A percentile compares a stretch with the other conserved stretches of the same genome.
Conservation (phyloP, 2,113 vertebrate species). For the Corynorhinus townsendii region DNA sequence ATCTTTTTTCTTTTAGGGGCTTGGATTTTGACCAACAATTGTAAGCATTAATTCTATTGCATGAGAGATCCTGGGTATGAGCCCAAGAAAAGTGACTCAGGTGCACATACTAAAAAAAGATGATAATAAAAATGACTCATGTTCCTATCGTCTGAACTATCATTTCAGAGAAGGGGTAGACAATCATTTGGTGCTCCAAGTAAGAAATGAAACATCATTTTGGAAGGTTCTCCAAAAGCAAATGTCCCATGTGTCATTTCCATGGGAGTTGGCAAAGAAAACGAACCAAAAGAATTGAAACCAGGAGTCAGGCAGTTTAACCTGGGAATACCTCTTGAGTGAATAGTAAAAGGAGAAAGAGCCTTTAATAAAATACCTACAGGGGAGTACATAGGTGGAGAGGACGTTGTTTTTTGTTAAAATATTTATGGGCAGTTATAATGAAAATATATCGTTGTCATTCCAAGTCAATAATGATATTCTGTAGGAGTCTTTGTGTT, state of each 20-base stretch:
- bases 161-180: neutral
- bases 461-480: conserved; percentile 46
- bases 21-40: neutral
- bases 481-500: neutral
- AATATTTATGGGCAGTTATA: neutral
- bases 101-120: neutral
- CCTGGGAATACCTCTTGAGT: neutral
- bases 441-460: conserved; percentile 31
- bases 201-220: neutral
- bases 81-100: neutral
- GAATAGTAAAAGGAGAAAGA: neutral
- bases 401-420: neutral
- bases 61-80: neutral
- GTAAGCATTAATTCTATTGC: neutral
- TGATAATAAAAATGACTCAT: neutral
- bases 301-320: neutral
- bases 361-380: neutral
- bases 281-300: neutral
- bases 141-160: neutral
- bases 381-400: neutral
- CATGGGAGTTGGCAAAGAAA: neutral
- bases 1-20: neutral
- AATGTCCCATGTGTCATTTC: neutral
- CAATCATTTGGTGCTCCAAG: neutral
- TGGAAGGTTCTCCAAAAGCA: neutral